Conservation (phyloP, 2,888 invertebrate species). For the Endotricha flammealis region DNA sequence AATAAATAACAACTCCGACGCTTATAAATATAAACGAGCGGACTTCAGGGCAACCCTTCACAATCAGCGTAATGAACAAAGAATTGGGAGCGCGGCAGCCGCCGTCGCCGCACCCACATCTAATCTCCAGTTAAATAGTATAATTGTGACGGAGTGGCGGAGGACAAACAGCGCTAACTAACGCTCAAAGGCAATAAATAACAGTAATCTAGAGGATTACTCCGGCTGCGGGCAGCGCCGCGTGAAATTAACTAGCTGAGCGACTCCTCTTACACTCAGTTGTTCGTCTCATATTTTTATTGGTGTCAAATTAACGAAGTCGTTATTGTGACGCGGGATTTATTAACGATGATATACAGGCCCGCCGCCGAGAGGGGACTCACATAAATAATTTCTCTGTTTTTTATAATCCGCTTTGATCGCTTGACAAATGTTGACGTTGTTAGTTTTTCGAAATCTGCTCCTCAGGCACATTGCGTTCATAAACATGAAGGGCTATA, state of each 20-base stretch:
- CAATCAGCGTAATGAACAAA: not conserved
- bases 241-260: slow-evolving; percentile 34
- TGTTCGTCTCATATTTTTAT: slow-evolving; percentile 30
- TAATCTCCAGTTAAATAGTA: slow-evolving; percentile 19
- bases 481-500: not conserved
- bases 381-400: not conserved
- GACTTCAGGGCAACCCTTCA: not conserved
- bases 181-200: slow-evolving; percentile 35
- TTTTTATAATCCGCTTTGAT: not conserved
- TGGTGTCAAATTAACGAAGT: slow-evolving; percentile 27
- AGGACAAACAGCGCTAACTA: slow-evolving; percentile 30
- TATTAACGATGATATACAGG: slow-evolving; percentile 13
- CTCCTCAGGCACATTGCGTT: too few relatives aligned
- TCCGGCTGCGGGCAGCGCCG: slow-evolving; percentile 28
- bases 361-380: not conserved
- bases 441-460: too few relatives aligned
- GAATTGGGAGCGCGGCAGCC: not conserved
- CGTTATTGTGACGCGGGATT: slow-evolving; percentile 19
- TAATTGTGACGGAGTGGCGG: slow-evolving; percentile 24
- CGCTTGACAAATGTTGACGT: not conserved
- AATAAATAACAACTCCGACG: not conserved
- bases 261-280: not conserved
- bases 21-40: slow-evolving; percentile 1
- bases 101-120: not conserved
- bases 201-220: slow-evolving; percentile 34